Evolutionary conservation across 1,140 invertebrate species (phyloP).

Genomic region (Scaptodrosophila lebanonensis): DNA sequence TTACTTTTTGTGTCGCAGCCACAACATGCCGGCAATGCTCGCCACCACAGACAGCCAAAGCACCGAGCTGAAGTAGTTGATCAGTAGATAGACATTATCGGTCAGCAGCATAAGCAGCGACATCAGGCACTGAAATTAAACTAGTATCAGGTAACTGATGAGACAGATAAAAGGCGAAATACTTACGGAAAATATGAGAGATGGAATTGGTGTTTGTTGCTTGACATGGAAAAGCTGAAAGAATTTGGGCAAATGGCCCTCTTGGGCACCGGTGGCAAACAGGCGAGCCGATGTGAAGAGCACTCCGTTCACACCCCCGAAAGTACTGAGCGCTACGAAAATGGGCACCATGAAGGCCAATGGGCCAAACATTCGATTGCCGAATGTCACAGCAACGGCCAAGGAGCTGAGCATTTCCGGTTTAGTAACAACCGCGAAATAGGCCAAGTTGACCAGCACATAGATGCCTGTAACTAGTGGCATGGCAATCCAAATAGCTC

Average conservation of each 20-base stretch:
- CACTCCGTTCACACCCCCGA: slow-evolving; percentile 94
- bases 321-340: slow-evolving; percentile 90
- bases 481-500: slow-evolving; percentile 92
- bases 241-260: slow-evolving; percentile 88
- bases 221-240: slow-evolving; percentile 87
- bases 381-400: slow-evolving; percentile 92
- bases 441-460: slow-evolving; percentile 91
- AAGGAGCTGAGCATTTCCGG: slow-evolving; percentile 86
- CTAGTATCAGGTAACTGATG: not conserved
- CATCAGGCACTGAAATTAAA: slow-evolving; percentile 81
- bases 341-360: slow-evolving; percentile 90
- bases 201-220: slow-evolving; percentile 88
- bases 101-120: slow-evolving; percentile 85
- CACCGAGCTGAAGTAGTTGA: slow-evolving; percentile 89
- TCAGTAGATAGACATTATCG: slow-evolving; percentile 84
- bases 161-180: not conserved
- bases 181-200: slow-evolving; percentile 86
- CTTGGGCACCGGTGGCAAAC: slow-evolving; percentile 87
- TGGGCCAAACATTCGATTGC: slow-evolving; percentile 85
- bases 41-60: slow-evolving; percentile 88
- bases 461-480: slow-evolving; percentile 91
- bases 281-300: slow-evolving; percentile 91
- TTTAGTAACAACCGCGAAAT: slow-evolving; percentile 90
- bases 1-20: slow-evolving; percentile 82
- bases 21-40: slow-evolving; percentile 87